Percentiles rank a stretch among this genome's conserved stretches.
Conservation (phyloP, 2,113 vertebrate species). For the Carassius gibelio region DNA sequence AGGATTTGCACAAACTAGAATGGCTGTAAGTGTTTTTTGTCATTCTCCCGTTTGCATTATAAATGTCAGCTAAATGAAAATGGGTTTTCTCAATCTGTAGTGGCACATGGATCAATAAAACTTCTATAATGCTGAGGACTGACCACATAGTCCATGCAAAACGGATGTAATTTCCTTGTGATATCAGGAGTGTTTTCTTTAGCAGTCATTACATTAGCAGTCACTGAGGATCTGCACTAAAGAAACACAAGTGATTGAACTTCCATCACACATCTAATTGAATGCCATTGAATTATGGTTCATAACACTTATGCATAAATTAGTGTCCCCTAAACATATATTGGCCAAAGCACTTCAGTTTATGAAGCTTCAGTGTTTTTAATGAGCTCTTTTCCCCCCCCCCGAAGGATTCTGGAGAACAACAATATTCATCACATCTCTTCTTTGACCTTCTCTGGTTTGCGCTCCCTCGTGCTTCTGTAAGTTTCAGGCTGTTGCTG, state of each 20-base stretch:
- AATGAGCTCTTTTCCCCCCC: slow-evolving; percentile 21
- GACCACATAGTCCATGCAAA: background rate
- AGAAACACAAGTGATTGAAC: background rate
- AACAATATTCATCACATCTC: slow-evolving; percentile 88
- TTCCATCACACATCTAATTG: slow-evolving; percentile 17
- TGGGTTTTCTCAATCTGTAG: background rate
- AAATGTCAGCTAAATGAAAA: background rate
- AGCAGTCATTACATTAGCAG: slow-evolving; percentile 1
- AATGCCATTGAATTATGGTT: slow-evolving; percentile 33
- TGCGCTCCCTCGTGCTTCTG: slow-evolving; percentile 91
- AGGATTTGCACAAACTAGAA: slow-evolving; percentile 88
- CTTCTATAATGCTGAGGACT: background rate
- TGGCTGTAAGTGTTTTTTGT: slow-evolving; percentile 87
- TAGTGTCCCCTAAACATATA: background rate
- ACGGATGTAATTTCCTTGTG: background rate
- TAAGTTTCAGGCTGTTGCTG: slow-evolving; percentile 74
- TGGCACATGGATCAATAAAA: background rate
- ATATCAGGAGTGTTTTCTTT: background rate
- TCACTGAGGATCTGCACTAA: background rate
- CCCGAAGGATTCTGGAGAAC: slow-evolving; percentile 89
- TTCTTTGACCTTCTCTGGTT: slow-evolving; percentile 87
- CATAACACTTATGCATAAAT: slow-evolving; percentile 29
- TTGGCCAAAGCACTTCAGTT: background rate
- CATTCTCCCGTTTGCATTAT: background rate
- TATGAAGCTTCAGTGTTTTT: slow-evolving; percentile 24